Evolutionary conservation across 2,888 invertebrate species (phyloP), one percentile per base, ranked within the genome.

Genomic region (Platerodrilus igneus): DNA sequence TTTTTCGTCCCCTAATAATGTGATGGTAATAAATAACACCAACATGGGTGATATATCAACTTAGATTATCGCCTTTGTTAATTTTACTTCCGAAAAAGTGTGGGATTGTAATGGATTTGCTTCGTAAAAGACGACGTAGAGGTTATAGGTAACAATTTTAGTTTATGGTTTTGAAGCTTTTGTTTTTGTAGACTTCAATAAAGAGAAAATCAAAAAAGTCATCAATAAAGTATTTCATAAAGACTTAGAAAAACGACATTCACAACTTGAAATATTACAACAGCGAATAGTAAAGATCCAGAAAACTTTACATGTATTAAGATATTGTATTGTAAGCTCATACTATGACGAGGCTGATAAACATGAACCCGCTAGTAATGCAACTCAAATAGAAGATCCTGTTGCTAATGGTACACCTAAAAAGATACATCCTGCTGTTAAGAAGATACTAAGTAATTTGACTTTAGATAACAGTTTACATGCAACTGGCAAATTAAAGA

Each of bases 181-280:
- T n/a, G n/a, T n/a, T n/a, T n/a, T n/a, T n/a, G n/a, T n/a, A n/a
- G n/a, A n/a, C n/a, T n/a, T n/a, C n/a, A n/a, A n/a, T n/a, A n/a
- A n/a, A n/a, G 67, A 72, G 15, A 81, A 86, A 38, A 72, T 89
- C 14, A 73, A 75, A 51, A 66, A 71, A 15, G 81, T 88, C 33
- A 75, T 90, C 17, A 74, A 77, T 50, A 73, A 73, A 40, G 85
- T 89, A 66, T 88, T 90, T 68, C 71, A 77, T 26, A 74, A 73
- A 29, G 89, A 90, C 63, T 69, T 88, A 7, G 70, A 73, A 29
- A 60, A 69, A 2, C 80, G 86, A 57, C 81, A 86, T 59, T 74
- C 78, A 37, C 87, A 89, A 69, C 70, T 88, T 8, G 71, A 78
- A 44, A 68, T 79, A 32, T 80, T 87, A 41, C 81, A 87, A 58